Evolutionary conservation across 2,797 vertebrate genomes (phyloP).

Genomic region (Tolypeutes matacus): DNA sequence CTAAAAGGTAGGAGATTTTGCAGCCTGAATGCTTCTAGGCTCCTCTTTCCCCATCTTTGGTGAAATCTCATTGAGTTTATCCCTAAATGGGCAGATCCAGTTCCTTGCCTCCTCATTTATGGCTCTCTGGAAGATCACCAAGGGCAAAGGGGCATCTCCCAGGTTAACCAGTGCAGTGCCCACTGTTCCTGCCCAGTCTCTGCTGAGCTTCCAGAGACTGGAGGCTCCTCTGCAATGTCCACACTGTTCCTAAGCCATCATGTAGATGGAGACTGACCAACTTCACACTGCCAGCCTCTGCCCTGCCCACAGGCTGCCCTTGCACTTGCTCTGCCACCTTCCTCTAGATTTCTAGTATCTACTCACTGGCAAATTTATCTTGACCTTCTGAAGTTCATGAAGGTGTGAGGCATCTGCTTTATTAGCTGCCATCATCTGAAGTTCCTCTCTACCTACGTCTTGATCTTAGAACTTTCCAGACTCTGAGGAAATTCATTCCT

Average conservation of each 20-base stretch:
- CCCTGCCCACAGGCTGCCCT: not conserved
- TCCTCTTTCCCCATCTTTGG: not conserved
- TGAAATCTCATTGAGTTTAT: not conserved
- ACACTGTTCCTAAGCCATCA: rapidly evolving
- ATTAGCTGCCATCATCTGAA: not conserved
- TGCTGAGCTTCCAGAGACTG: rapidly evolving
- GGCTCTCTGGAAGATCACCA: not conserved
- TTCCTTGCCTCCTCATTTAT: not conserved
- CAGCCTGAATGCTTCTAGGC: no score
- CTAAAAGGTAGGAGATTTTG: not conserved
- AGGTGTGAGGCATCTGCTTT: not conserved
- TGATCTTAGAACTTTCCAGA: not conserved
- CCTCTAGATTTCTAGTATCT: not conserved
- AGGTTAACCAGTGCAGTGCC: rapidly evolving
- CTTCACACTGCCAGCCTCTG: not conserved
- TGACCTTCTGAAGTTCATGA: not conserved
- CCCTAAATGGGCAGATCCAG: not conserved
- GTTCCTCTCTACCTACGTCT: not conserved
- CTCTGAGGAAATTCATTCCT: not conserved
- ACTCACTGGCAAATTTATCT: not conserved
- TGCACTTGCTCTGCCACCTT: not conserved
- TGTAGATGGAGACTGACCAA: not conserved
- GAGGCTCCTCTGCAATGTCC: no score
- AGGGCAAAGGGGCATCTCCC: rapidly evolving
- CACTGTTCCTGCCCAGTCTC: not conserved